Conservation (phyloP, 2,113 vertebrate genomes). For the Lamprologus sp. region DNA sequence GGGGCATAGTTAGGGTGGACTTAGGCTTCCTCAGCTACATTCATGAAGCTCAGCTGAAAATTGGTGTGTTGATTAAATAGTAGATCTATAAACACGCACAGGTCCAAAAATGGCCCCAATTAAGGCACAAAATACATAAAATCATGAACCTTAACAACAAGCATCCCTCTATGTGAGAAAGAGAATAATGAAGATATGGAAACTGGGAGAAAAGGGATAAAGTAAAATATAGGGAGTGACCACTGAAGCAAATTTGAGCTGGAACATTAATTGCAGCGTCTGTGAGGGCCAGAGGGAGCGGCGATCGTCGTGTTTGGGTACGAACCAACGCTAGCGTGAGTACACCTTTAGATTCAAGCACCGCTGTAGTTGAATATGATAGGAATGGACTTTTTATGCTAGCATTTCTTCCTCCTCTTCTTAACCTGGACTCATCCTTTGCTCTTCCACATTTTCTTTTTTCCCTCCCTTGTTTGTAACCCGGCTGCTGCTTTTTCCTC, state of each 20-base stretch:
- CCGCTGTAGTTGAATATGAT: accelerated
- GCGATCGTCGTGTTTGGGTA: neutral
- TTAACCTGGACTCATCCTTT: neutral
- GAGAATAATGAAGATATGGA: neutral
- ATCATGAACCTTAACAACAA: neutral
- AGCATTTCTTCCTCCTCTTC: neutral
- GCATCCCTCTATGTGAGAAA: neutral
- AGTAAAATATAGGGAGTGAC: neutral
- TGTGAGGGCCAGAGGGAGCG: neutral
- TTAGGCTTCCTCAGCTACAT: neutral
- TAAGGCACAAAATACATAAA: neutral
- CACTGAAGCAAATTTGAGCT: neutral
- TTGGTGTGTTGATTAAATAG: neutral
- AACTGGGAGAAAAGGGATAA: accelerated
- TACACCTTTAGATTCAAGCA: neutral
- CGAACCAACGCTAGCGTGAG: neutral
- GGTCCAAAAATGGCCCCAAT: neutral
- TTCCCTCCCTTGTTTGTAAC: neutral
- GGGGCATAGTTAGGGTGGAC: accelerated
- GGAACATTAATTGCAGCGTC: neutral
- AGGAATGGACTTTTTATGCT: neutral
- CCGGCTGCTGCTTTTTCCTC: neutral
- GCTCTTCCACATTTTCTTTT: neutral
- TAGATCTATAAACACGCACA: neutral
- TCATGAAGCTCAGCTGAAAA: neutral